phyloP scores from a whole-genome alignment of 2,888 invertebrate species.

The Aleiodes alternator region DNA sequence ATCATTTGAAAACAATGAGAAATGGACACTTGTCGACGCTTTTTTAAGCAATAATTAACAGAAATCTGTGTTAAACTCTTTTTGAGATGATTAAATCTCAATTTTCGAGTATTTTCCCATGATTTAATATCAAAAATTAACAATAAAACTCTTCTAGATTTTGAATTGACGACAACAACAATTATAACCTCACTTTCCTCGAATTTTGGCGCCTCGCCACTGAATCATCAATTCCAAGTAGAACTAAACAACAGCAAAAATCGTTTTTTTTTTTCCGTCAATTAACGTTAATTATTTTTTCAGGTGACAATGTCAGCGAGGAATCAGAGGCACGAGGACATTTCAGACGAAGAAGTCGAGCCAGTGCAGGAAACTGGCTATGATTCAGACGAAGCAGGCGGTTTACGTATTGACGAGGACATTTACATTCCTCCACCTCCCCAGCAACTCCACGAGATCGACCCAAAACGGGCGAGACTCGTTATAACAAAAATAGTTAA shows the following conservation, averaged over 20 bases:
- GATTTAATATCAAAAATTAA: too few relatives aligned
- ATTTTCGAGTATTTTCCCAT: too few relatives aligned
- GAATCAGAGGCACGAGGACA: constrained; percentile 14
- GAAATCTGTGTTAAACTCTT: too few relatives aligned
- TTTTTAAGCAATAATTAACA: too few relatives aligned
- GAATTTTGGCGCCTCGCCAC: neutral
- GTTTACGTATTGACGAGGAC: constrained; percentile 83
- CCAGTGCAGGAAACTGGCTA: neutral
- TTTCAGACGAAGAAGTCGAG: constrained; percentile 7
- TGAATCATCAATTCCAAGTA: neutral
- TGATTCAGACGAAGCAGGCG: constrained; percentile 77
- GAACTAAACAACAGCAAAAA: too few relatives aligned
- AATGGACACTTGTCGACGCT: too few relatives aligned
- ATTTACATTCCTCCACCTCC: constrained; percentile 90
- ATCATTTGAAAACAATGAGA: too few relatives aligned
- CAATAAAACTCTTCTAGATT: neutral
- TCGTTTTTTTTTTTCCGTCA: neutral
- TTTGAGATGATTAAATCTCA: too few relatives aligned
- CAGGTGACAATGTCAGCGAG: neutral
- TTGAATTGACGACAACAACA: neutral
- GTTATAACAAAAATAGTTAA: constrained; percentile 94
- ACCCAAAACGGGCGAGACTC: constrained; percentile 87
- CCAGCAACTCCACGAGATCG: constrained; percentile 81
- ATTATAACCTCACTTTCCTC: neutral
- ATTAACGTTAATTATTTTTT: neutral